Evolutionary conservation across 2,113 vertebrate species (phyloP).

Genomic region (Vireo altiloquus): DNA sequence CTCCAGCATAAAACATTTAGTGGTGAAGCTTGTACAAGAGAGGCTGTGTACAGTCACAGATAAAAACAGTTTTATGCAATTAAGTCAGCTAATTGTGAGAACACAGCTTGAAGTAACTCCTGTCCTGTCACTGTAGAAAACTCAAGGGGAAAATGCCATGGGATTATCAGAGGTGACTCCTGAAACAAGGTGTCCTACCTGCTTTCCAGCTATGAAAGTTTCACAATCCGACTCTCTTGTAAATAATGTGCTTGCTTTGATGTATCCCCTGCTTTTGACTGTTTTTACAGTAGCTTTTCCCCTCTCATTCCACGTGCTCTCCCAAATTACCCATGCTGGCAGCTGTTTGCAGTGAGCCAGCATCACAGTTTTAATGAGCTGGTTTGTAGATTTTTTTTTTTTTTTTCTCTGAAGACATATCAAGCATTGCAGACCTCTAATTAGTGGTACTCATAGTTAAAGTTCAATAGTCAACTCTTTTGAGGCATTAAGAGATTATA

Average conservation of each 20-base stretch:
- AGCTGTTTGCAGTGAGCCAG: background rate
- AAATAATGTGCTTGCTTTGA: background rate
- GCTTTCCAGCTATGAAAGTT: background rate
- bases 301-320: background rate
- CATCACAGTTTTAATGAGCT: background rate
- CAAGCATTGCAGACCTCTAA: background rate
- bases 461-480: slow-evolving; percentile 10
- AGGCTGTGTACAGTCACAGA: background rate
- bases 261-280: background rate
- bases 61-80: background rate
- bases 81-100: background rate
- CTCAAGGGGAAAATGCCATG: background rate
- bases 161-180: background rate
- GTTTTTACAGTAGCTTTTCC: background rate
- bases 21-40: background rate
- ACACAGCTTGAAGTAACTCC: background rate
- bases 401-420: background rate
- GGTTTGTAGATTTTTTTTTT: background rate
- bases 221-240: background rate
- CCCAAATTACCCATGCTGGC: background rate
- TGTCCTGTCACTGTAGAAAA: background rate
- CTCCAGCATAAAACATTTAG: background rate
- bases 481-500: slow-evolving; percentile 17
- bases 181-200: background rate
- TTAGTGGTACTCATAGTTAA: background rate